Conservation (phyloP, 2,113 vertebrate species). For the Spermophilus dauricus region DNA sequence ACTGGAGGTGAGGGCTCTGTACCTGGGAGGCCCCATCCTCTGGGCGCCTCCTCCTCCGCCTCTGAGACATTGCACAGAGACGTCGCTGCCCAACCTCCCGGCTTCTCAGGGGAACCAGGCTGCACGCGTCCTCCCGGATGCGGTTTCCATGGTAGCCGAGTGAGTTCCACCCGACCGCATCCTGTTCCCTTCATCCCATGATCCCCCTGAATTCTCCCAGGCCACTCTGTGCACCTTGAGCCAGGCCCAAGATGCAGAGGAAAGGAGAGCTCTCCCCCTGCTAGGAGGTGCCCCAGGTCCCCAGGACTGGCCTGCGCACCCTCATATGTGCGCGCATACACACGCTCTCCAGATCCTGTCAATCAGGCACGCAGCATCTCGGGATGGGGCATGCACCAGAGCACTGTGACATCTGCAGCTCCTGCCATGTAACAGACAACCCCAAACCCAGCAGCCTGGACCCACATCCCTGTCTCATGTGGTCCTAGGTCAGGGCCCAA, state of each 20-base stretch:
- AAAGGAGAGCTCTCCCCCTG: not conserved
- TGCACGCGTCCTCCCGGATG: rapidly evolving
- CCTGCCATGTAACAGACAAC: not conserved
- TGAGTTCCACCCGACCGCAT: not conserved
- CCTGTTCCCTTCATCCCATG: not conserved
- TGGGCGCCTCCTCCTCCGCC: not conserved
- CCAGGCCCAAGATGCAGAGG: not conserved
- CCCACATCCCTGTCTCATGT: not conserved
- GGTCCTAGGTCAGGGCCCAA: not conserved
- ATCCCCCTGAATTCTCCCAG: not conserved
- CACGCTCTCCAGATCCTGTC: too few species aligned
- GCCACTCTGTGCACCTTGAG: not conserved
- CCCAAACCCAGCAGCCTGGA: not conserved
- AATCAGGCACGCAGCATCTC: too few species aligned
- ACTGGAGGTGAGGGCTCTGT: rapidly evolving
- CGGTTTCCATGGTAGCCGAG: constrained; percentile 47
- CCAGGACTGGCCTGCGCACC: not conserved
- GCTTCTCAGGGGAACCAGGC: not conserved
- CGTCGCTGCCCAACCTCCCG: not conserved
- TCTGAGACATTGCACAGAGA: not conserved
- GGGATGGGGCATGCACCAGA: too few species aligned
- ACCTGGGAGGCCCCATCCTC: rapidly evolving
- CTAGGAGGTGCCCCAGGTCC: not conserved
- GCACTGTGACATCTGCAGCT: too few species aligned
- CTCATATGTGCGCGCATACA: too few species aligned